Percentiles rank a stretch among this genome's conserved stretches.
Evolutionary conservation across 2,113 vertebrate species (phyloP).

Genomic region (Lasiurus cinereus): DNA sequence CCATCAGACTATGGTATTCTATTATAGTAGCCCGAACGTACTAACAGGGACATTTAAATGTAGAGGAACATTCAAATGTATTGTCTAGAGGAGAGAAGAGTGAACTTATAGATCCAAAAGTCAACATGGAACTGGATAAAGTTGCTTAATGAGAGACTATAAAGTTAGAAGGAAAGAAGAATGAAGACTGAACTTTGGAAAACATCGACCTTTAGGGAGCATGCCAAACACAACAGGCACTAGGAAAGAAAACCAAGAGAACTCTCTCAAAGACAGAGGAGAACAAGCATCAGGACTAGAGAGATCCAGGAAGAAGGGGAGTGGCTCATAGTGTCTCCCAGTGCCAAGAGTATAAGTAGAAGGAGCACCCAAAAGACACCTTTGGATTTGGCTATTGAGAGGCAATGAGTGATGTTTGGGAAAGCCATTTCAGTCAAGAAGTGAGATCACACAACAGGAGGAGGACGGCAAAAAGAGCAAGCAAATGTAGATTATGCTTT

Average conservation of each 20-base stretch:
- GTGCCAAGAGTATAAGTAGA: neutral
- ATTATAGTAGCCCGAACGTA: neutral
- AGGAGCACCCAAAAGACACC: neutral
- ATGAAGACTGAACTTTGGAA: neutral
- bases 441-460: neutral
- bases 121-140: neutral
- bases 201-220: neutral
- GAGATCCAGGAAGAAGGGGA: neutral
- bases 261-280: neutral
- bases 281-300: neutral
- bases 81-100: neutral
- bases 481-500: neutral
- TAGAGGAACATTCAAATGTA: neutral
- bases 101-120: neutral
- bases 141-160: neutral
- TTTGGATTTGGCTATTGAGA: neutral
- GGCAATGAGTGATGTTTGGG: neutral
- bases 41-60: neutral
- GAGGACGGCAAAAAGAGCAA: neutral
- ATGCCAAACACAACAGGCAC: neutral
- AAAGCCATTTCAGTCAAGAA: slow-evolving; percentile 13
- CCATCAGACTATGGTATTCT: neutral
- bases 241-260: neutral
- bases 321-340: neutral
- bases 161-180: neutral